These are phyloP conservation scores for Drosophila triauraria DNA, from an alignment of 1,140 invertebrate genomes.

Conservation along the genomic window DNA sequence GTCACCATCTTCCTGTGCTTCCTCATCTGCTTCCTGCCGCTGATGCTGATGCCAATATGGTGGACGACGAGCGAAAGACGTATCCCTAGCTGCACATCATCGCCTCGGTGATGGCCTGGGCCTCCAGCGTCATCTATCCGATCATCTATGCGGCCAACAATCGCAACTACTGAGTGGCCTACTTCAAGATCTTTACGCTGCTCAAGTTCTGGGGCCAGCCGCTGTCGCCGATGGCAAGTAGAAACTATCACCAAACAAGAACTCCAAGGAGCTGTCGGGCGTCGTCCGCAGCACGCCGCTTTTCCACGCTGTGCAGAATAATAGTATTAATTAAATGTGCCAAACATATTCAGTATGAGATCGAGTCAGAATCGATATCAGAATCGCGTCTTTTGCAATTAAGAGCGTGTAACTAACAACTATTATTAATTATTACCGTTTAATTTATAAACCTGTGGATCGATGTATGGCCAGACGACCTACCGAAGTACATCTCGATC, in stretches of 20 bases:
- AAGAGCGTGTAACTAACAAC: slow-evolving; percentile 38
- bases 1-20: slow-evolving; percentile 94
- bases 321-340: slow-evolving; percentile 83
- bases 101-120: slow-evolving; percentile 93
- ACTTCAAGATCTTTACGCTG: slow-evolving; percentile 77
- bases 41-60: slow-evolving; percentile 93
- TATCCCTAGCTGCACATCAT: slow-evolving; percentile 91
- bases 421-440: slow-evolving; percentile 58
- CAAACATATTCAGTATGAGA: slow-evolving; percentile 85
- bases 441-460: slow-evolving; percentile 53
- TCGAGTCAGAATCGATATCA: slow-evolving; percentile 6
- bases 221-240: slow-evolving; percentile 81
- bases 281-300: slow-evolving; percentile 80
- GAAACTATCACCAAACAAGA: slow-evolving; percentile 83
- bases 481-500: no score
- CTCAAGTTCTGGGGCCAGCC: slow-evolving; percentile 84
- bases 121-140: slow-evolving; percentile 94
- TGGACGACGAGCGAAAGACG: slow-evolving; percentile 89
- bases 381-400: slow-evolving; percentile 52
- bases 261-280: slow-evolving; percentile 80
- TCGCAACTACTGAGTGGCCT: slow-evolving; percentile 88
- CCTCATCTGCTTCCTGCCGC: slow-evolving; percentile 92
- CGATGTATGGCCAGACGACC: slow-evolving; percentile 15
- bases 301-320: slow-evolving; percentile 77
- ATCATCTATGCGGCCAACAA: slow-evolving; percentile 95